Evolutionary conservation across 2,888 invertebrate species (phyloP).

Genomic region (Troglohyphantes excavatus): DNA sequence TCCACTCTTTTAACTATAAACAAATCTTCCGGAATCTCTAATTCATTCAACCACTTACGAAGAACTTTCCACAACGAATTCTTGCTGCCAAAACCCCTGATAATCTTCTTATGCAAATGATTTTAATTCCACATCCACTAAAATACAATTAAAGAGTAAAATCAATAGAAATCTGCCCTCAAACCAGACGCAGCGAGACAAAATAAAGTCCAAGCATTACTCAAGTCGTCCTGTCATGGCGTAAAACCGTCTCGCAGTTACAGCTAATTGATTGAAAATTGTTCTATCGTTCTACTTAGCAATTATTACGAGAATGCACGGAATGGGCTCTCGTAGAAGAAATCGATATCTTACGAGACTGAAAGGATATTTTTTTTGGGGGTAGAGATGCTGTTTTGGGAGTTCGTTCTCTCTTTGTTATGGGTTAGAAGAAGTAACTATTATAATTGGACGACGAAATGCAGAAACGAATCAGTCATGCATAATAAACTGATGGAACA

Average conservation of each 20-base stretch:
- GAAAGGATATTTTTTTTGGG: background rate
- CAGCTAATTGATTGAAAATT: slow-evolving; percentile 42
- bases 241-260: slow-evolving; percentile 22
- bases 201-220: background rate
- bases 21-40: background rate
- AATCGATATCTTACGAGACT: slow-evolving; percentile 14
- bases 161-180: background rate
- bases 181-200: background rate
- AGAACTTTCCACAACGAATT: background rate
- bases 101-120: background rate
- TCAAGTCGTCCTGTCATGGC: slow-evolving; percentile 12
- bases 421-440: too few species aligned
- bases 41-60: background rate
- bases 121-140: background rate
- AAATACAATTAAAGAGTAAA: background rate
- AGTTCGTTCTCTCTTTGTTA: background rate
- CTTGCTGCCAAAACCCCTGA: background rate
- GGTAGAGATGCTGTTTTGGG: background rate
- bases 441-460: too few species aligned
- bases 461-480: too few species aligned
- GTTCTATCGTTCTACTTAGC: background rate
- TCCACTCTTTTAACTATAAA: background rate
- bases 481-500: too few species aligned
- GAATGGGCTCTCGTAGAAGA: background rate
- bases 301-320: background rate